Percentiles rank a stretch among this genome's conserved stretches.
phyloP scores from a whole-genome alignment of 1,140 invertebrate genomes.

The Pseudomyrmex sp. region DNA sequence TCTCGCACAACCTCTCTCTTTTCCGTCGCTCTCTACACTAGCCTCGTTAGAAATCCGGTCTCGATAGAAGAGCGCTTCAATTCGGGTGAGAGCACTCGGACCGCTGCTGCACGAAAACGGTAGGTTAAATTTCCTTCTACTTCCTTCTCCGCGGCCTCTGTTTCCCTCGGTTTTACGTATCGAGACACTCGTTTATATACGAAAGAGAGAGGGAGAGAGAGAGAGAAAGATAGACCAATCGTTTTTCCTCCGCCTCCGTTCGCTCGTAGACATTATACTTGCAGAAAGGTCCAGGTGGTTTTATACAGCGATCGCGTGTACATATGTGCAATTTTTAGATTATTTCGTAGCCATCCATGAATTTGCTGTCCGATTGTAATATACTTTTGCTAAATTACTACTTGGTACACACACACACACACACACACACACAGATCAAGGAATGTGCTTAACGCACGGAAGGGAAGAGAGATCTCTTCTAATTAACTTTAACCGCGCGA shows the following conservation, averaged over 20 bases:
- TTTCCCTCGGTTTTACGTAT: slow-evolving; percentile 64
- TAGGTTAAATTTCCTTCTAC: slow-evolving; percentile 44
- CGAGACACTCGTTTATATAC: neutral
- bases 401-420: no score
- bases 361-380: no score
- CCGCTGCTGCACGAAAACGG: neutral
- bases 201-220: neutral
- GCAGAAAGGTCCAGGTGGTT: neutral
- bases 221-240: neutral
- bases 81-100: slow-evolving; percentile 59
- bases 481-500: slow-evolving; percentile 57
- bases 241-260: neutral
- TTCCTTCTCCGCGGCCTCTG: slow-evolving; percentile 1
- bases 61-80: slow-evolving; percentile 61
- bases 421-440: neutral
- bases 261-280: neutral
- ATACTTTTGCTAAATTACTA: neutral
- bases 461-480: slow-evolving; percentile 21
- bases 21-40: slow-evolving; percentile 31
- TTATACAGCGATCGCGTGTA: neutral
- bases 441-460: neutral
- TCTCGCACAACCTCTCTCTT: neutral
- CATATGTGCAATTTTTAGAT: neutral
- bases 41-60: slow-evolving; percentile 53
- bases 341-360: slow-evolving; percentile 20